Conservation (phyloP, 2,797 vertebrate species). For the Diplodus sargus region DNA sequence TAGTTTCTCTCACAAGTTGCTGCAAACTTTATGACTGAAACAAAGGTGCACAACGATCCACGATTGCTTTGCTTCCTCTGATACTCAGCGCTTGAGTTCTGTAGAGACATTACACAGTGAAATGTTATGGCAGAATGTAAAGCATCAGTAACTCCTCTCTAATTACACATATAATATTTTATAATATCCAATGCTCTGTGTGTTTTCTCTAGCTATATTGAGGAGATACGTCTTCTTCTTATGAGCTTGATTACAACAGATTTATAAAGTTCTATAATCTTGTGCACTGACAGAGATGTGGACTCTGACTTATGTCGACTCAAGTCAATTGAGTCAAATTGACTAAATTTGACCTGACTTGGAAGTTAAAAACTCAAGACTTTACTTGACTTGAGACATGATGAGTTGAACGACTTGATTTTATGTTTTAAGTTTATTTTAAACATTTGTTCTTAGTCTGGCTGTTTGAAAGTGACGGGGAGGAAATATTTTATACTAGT, state of each 20-base stretch:
- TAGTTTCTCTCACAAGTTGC: conserved; percentile 9
- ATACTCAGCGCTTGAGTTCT: neutral
- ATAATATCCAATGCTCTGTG: neutral
- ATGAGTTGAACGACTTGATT: no score
- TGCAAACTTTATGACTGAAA: neutral
- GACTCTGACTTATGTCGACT: no score
- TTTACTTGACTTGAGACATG: no score
- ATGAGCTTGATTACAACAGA: neutral
- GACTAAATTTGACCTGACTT: no score
- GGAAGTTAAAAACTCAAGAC: no score
- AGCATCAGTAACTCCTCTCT: neutral
- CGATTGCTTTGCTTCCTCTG: conserved; percentile 3
- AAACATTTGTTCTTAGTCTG: no score
- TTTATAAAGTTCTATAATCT: conserved; percentile 4
- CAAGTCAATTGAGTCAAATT: no score
- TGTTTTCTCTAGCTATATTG: conserved; percentile 5
- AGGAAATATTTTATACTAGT: no score
- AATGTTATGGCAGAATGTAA: neutral
- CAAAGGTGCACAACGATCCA: neutral
- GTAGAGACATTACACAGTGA: neutral
- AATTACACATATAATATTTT: neutral
- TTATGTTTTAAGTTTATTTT: no score
- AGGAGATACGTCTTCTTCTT: conserved; percentile 28
- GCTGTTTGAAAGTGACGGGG: no score
- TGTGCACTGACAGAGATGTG: conserved; percentile 4